Base-by-base conservation (phyloP, 2,797 vertebrate species). In the Nannoperca australis region DNA sequence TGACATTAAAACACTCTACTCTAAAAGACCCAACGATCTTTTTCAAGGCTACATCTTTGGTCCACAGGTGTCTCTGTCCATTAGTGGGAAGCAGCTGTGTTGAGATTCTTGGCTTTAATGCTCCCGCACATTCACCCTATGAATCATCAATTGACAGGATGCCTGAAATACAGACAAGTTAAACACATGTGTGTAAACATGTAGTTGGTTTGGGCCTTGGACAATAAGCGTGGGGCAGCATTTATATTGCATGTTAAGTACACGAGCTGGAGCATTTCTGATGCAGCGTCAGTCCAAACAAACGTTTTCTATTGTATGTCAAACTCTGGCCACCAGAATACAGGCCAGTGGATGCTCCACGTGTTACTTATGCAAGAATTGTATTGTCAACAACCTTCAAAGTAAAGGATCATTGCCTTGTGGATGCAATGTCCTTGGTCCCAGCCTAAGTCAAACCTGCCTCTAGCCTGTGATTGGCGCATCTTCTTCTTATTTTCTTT, bases 61-160 rank as follows among this genome's bases (percentile, higher is more conserved):
- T 36, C 30, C 18, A 20, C 51, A 50, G 13, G 49, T 20, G 8
- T 34, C 17, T 36, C 7, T 27, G n/a, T 56, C 24, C 56, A 76
- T 30, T 73, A 49, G 8, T 50, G 14, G n/a, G 42, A 44, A 53
- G 5, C 45, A 65, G 51, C 22, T 45, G 53, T 61, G 32, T 40
- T 32, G 40, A 49, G 4, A 13, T 27, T 82, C 34, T 7, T 53
- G 67, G 67, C 47, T 76, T 55, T 67, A 2, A 7, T 36, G 54
- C 24, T 55, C 49, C 49, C 17, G 2, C 51, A 38, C 34, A 58
- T 70, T 70, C 36, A 64, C 34, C 50, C 22, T 15, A 10, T 69
- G 49, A 66, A 47, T 67, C 30, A 20, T 36, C 59, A 30, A 60
- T 44, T 53, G 27, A 53, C 18, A 32, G 10, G 54, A 64, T 30